These are phyloP conservation scores for Brachyopa scutellaris DNA, from an alignment of 2,888 invertebrate species.

Conservation along the genomic window DNA sequence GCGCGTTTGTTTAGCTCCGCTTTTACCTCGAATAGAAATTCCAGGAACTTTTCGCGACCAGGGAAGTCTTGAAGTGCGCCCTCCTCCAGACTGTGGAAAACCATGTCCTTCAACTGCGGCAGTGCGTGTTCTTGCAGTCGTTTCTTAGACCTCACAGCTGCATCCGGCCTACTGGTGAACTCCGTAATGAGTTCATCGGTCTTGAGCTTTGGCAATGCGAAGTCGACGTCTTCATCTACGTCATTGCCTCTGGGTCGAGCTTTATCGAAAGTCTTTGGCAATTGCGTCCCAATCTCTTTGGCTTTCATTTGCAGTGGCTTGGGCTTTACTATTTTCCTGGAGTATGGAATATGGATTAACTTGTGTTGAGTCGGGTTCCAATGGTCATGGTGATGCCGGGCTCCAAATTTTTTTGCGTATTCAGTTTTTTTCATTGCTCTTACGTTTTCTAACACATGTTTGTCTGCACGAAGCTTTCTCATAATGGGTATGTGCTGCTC, in stretches of 20 bases:
- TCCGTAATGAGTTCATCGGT: constrained; percentile 75
- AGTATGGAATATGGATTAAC: constrained; percentile 77
- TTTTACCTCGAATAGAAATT: constrained; percentile 76
- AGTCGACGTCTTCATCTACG: constrained; percentile 75
- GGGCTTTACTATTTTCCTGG: constrained; percentile 75
- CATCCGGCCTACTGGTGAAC: constrained; percentile 46
- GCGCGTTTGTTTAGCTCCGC: constrained; percentile 60
- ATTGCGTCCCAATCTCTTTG: neutral
- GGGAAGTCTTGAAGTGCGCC: constrained; percentile 77
- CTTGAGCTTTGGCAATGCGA: constrained; percentile 75
- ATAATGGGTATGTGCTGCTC: constrained; percentile 75
- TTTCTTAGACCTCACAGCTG: constrained; percentile 27
- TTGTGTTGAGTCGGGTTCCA: constrained; percentile 78
- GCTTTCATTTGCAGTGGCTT: constrained; percentile 71
- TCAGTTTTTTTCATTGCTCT: constrained; percentile 74
- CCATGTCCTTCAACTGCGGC: constrained; percentile 69
- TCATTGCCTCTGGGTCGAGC: constrained; percentile 76
- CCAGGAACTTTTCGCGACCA: constrained; percentile 76
- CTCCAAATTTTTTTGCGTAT: constrained; percentile 76
- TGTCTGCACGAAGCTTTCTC: constrained; percentile 75
- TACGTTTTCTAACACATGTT: constrained; percentile 75
- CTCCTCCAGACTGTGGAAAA: constrained; percentile 75
- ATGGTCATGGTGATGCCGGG: constrained; percentile 80
- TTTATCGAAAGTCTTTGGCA: constrained; percentile 74
- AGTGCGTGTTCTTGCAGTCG: neutral